Evolutionary conservation across 1,140 invertebrate species (phyloP).

Genomic region (Neotoxoptera formosana): DNA sequence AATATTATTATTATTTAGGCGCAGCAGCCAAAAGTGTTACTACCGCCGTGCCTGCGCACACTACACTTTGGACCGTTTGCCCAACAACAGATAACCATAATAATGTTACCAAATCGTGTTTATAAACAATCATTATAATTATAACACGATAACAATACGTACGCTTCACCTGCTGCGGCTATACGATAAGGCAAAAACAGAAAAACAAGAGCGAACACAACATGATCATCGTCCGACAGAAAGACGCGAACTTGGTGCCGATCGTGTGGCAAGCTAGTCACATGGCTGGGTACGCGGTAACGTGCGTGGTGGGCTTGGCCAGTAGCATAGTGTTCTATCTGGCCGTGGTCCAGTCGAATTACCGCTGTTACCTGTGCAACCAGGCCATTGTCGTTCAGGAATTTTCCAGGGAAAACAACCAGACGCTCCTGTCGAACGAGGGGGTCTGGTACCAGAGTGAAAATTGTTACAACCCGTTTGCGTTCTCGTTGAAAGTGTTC

Average conservation of each 20-base stretch:
- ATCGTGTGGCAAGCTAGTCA: background rate
- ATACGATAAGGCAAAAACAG: background rate
- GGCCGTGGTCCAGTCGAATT: background rate
- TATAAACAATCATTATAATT: background rate
- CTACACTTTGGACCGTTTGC: background rate
- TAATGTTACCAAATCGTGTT: background rate
- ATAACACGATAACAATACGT: background rate
- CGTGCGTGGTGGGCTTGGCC: background rate
- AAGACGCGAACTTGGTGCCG: background rate
- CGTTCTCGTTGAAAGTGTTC: background rate
- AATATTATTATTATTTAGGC: background rate
- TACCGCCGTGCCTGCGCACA: background rate
- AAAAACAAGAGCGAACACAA: background rate
- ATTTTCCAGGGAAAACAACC: background rate
- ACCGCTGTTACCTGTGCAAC: constrained; percentile 18
- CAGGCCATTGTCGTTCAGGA: background rate
- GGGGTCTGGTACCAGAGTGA: background rate
- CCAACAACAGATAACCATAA: background rate
- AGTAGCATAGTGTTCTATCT: background rate
- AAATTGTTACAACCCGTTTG: background rate
- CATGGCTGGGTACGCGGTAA: background rate
- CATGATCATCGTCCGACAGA: background rate
- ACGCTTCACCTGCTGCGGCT: background rate
- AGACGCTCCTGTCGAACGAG: background rate
- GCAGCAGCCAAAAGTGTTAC: background rate